phyloP scores from a whole-genome alignment of 92 coral and sea anemone genomes.

The Pocillopora grandis region DNA sequence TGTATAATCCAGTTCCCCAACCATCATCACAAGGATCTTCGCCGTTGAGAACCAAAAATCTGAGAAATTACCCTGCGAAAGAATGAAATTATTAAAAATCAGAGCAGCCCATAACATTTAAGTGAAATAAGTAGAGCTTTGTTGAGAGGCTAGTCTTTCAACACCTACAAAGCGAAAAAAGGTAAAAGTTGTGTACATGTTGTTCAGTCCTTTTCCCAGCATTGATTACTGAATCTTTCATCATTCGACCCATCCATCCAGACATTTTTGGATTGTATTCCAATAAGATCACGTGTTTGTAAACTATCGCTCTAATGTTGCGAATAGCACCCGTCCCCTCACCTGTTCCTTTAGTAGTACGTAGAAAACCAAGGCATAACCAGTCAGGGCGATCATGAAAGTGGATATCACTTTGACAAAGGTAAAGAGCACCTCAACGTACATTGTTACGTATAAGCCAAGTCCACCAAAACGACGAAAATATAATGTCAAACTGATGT shows the following conservation, averaged over 20 bases:
- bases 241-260: too few species aligned
- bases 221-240: too few species aligned
- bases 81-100: not conserved
- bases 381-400: slow-evolving; percentile 61
- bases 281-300: not conserved
- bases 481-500: slow-evolving; percentile 58
- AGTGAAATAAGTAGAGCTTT: too few species aligned
- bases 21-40: slow-evolving; percentile 81
- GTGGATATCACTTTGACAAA: slow-evolving; percentile 71
- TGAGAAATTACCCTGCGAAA: slow-evolving; percentile 62
- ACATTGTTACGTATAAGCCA: slow-evolving; percentile 91
- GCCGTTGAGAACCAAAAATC: slow-evolving; percentile 60
- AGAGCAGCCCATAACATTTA: too few species aligned
- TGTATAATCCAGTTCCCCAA: slow-evolving; percentile 82
- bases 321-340: not conserved
- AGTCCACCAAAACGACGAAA: slow-evolving; percentile 68
- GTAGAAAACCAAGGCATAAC: slow-evolving; percentile 65
- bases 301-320: too few species aligned
- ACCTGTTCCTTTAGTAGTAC: slow-evolving; percentile 81
- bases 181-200: too few species aligned
- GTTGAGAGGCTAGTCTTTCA: not conserved
- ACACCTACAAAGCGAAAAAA: too few species aligned
- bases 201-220: too few species aligned
- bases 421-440: slow-evolving; percentile 73
- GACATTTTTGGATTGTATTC: too few species aligned